Percentiles rank a stretch among this genome's conserved stretches.
Evolutionary conservation across 2,113 vertebrate genomes (phyloP).

Genomic region (Hippocampus guttulatus): DNA sequence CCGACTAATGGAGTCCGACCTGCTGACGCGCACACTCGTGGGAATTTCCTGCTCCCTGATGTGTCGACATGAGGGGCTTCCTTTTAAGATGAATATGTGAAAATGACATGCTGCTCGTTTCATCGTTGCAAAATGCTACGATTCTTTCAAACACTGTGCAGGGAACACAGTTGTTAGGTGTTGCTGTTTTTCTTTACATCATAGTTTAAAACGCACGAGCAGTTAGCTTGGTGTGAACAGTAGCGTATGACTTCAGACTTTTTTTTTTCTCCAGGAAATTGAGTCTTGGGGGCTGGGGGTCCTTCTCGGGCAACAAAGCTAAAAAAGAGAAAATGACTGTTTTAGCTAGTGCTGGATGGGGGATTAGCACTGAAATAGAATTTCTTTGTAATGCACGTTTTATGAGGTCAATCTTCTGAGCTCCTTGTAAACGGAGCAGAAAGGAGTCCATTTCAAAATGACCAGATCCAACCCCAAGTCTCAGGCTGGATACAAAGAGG

Average conservation of each 20-base stretch:
- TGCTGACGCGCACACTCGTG: conserved; percentile 33
- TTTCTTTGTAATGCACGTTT: conserved; percentile 2
- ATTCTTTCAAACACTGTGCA: no score
- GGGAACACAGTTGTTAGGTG: neutral
- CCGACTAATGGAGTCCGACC: conserved; percentile 32
- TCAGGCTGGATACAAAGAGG: neutral
- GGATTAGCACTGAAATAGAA: conserved; percentile 22
- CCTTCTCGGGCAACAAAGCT: neutral
- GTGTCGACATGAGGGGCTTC: neutral
- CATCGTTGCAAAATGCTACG: no score
- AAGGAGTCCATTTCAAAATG: neutral
- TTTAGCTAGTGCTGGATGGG: neutral
- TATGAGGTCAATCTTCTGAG: neutral
- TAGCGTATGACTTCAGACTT: neutral
- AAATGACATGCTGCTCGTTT: neutral
- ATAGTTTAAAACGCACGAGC: neutral
- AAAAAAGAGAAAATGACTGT: conserved; percentile 1
- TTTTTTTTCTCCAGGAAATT: neutral
- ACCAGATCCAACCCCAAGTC: conserved; percentile 5
- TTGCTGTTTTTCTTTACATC: neutral
- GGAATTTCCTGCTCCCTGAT: conserved; percentile 22
- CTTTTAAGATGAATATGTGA: neutral
- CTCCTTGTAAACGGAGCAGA: conserved; percentile 26
- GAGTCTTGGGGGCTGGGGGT: neutral
- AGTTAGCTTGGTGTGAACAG: neutral